Percentiles rank a stretch among this genome's conserved stretches.
These are phyloP conservation scores for Oasisia sp. DNA, from an alignment of 2,888 invertebrate genomes.

Conservation along the genomic window DNA sequence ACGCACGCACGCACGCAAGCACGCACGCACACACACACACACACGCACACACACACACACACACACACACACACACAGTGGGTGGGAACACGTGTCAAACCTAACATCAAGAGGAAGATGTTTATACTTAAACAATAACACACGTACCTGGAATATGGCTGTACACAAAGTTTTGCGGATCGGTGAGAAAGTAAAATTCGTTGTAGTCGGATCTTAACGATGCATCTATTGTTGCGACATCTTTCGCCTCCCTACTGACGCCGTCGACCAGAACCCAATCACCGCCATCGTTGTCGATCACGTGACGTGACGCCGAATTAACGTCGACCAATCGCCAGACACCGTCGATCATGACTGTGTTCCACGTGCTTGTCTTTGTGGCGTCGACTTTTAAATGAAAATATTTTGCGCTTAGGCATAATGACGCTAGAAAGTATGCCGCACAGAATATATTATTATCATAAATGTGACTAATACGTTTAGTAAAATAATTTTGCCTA, in stretches of 20 bases:
- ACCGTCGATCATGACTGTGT: slow-evolving; percentile 25
- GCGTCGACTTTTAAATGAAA: neutral
- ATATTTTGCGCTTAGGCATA: neutral
- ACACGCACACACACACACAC: too few relatives aligned
- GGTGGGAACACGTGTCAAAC: neutral
- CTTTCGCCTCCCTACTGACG: slow-evolving; percentile 20
- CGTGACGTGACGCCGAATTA: slow-evolving; percentile 22
- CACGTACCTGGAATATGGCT: slow-evolving; percentile 19
- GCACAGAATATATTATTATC: too few relatives aligned
- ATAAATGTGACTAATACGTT: too few relatives aligned
- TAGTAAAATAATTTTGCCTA: too few relatives aligned
- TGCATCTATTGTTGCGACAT: neutral
- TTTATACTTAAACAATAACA: neutral
- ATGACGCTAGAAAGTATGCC: neutral
- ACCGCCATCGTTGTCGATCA: slow-evolving; percentile 17
- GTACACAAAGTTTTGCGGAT: slow-evolving; percentile 28
- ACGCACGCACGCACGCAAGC: too few relatives aligned
- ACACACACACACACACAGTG: neutral
- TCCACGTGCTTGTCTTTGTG: slow-evolving; percentile 17
- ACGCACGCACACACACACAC: too few relatives aligned
- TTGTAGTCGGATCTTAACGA: slow-evolving; percentile 19
- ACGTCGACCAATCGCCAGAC: slow-evolving; percentile 28
- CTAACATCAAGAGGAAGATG: neutral
- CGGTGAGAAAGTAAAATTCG: slow-evolving; percentile 32
- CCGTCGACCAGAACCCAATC: slow-evolving; percentile 28